Conservation (phyloP, 2,113 vertebrate genomes). For the Camelus dromedarius region DNA sequence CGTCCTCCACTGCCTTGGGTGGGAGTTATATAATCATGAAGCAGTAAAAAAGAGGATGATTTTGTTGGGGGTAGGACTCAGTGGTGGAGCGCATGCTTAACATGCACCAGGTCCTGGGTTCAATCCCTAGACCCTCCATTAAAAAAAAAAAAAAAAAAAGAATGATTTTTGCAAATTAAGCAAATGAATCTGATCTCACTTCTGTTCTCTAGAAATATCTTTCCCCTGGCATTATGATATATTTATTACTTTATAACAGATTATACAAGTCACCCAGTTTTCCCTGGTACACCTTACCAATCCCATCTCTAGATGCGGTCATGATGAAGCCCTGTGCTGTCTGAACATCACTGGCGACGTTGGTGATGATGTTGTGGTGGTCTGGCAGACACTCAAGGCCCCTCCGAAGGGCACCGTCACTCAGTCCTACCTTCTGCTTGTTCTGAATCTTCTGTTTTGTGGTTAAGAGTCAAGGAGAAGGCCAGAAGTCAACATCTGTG, state of each 20-base stretch:
- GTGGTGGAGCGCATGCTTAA: too few species aligned
- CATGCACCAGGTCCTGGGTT: too few species aligned
- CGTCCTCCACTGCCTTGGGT: not conserved
- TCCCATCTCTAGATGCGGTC: constrained; percentile 94
- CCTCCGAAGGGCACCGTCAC: constrained; percentile 91
- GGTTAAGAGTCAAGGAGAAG: not conserved
- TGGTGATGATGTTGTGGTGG: constrained; percentile 95
- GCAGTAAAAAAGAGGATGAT: not conserved
- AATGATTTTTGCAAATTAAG: constrained; percentile 50
- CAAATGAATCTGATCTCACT: constrained; percentile 39
- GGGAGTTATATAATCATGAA: constrained; percentile 20
- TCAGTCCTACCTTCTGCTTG: constrained; percentile 93
- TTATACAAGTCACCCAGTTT: constrained; percentile 66
- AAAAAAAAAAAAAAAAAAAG: too few species aligned
- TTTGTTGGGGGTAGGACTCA: too few species aligned
- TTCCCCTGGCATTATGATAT: constrained; percentile 69
- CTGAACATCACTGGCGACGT: constrained; percentile 93
- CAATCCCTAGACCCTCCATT: too few species aligned
- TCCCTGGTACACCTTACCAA: constrained; percentile 96
- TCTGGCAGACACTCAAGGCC: constrained; percentile 94
- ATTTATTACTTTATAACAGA: constrained; percentile 83
- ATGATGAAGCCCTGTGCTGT: constrained; percentile 96
- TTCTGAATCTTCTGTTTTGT: constrained; percentile 94
- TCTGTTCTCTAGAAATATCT: constrained; percentile 77
- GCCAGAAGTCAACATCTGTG: not conserved